Conservation (phyloP, 2,113 vertebrate species). For the Petroica traversi region DNA sequence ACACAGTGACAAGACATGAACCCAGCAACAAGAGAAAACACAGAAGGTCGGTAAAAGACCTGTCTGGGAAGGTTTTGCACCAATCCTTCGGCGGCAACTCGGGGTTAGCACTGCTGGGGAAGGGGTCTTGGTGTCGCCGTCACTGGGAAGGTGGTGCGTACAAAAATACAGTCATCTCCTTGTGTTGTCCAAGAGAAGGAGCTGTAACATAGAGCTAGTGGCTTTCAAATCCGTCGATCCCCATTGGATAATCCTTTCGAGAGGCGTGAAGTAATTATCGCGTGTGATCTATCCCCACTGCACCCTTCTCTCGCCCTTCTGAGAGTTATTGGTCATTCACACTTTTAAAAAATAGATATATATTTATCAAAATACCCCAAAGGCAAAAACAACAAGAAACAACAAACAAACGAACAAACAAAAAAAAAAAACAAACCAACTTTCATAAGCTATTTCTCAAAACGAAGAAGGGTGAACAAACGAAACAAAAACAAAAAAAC, state of each 20-base stretch:
- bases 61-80: not conserved
- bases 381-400: not conserved
- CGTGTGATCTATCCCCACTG: not conserved
- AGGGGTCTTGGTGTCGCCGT: not conserved
- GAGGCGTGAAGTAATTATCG: not conserved
- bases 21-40: slow-evolving; percentile 12
- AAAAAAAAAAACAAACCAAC: not conserved
- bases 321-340: slow-evolving; percentile 66
- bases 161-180: not conserved
- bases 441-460: slow-evolving; percentile 77
- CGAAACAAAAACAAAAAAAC: not conserved
- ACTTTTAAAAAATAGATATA: slow-evolving; percentile 7
- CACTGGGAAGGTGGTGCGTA: not conserved
- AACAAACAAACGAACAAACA: not conserved
- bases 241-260: not conserved
- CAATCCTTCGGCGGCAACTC: not conserved
- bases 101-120: not conserved
- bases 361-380: slow-evolving; percentile 24
- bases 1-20: slow-evolving; percentile 19
- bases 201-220: not conserved
- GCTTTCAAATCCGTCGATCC: not conserved
- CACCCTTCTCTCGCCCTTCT: slow-evolving; percentile 12
- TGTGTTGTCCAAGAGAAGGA: slow-evolving; percentile 1
- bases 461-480: not conserved
- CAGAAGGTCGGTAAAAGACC: not conserved